A percentile compares a stretch with the other conserved stretches of the same genome.
phyloP scores from a whole-genome alignment of 1,140 invertebrate genomes.

The Neodiprion lecontei region DNA sequence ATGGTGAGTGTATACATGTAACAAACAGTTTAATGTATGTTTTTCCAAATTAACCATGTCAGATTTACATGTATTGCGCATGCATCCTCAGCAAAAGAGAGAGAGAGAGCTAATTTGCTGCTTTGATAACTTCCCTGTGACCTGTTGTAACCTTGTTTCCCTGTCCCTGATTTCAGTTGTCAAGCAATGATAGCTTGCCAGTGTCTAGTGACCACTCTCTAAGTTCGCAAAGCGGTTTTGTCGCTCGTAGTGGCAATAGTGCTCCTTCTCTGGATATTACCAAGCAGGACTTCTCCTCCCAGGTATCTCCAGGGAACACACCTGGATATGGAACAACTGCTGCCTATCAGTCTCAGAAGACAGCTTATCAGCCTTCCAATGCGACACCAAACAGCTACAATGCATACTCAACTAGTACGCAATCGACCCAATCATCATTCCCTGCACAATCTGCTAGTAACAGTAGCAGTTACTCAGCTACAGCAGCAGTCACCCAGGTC shows the following conservation, averaged over 20 bases:
- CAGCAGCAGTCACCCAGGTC: constrained; percentile 51
- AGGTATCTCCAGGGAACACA: constrained; percentile 51
- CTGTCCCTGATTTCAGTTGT: constrained; percentile 39
- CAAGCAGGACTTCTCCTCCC: constrained; percentile 50
- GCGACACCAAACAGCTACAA: constrained; percentile 51
- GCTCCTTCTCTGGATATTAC: constrained; percentile 47
- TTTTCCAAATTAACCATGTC: not conserved
- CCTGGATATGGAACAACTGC: constrained; percentile 43
- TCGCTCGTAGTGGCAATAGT: constrained; percentile 39
- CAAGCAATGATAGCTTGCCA: constrained; percentile 43
- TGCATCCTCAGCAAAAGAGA: not conserved
- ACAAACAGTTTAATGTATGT: not conserved
- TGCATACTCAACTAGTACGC: constrained; percentile 48
- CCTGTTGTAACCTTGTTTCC: not conserved
- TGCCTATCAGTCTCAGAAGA: constrained; percentile 53
- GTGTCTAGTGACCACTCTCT: constrained; percentile 47
- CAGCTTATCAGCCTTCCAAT: constrained; percentile 49
- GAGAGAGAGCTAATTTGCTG: not conserved
- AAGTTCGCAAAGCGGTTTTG: constrained; percentile 47
- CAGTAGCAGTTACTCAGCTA: constrained; percentile 51
- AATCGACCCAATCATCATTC: constrained; percentile 50
- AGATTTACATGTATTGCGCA: constrained; percentile 20
- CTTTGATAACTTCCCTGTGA: not conserved
- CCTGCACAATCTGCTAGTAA: constrained; percentile 49
- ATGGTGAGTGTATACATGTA: constrained; percentile 40